Conservation (phyloP, 2,888 invertebrate species). For the Scaptomyza tumidula region DNA sequence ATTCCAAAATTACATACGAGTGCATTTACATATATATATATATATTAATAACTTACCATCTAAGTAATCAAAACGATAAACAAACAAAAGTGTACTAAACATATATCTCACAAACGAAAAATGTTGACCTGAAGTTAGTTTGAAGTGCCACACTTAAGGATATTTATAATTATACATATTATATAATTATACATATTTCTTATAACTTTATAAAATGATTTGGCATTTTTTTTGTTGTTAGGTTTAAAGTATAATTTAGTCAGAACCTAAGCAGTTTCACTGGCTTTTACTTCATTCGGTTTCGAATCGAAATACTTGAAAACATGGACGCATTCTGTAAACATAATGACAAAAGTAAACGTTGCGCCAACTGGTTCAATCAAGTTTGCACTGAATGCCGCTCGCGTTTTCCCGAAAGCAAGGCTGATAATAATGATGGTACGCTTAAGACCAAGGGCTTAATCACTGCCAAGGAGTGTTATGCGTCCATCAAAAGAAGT, state of each 20-base stretch:
- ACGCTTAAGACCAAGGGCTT: background rate
- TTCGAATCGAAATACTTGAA: background rate
- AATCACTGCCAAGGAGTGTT: constrained; percentile 62
- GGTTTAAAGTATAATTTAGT: background rate
- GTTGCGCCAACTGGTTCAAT: constrained; percentile 44
- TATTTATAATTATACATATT: no score
- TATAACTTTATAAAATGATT: constrained; percentile 18
- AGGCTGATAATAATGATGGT: background rate
- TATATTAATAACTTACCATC: constrained; percentile 36
- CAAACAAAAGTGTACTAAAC: constrained; percentile 45
- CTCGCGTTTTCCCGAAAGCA: constrained; percentile 20
- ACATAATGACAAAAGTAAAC: constrained; percentile 38
- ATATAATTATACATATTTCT: constrained; percentile 42
- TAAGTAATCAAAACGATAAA: constrained; percentile 37
- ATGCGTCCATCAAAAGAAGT: constrained; percentile 44
- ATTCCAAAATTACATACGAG: constrained; percentile 46
- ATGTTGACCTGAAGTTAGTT: constrained; percentile 25
- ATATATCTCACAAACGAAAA: constrained; percentile 21
- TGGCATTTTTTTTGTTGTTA: background rate
- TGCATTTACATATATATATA: constrained; percentile 53
- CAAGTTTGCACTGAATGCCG: constrained; percentile 42
- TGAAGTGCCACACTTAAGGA: constrained; percentile 37
- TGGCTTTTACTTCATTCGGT: constrained; percentile 12
- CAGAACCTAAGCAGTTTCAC: background rate
- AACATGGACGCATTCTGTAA: constrained; percentile 31